Conservation (phyloP, 2,113 vertebrate genomes). For the Herpetotheres cachinnans region DNA sequence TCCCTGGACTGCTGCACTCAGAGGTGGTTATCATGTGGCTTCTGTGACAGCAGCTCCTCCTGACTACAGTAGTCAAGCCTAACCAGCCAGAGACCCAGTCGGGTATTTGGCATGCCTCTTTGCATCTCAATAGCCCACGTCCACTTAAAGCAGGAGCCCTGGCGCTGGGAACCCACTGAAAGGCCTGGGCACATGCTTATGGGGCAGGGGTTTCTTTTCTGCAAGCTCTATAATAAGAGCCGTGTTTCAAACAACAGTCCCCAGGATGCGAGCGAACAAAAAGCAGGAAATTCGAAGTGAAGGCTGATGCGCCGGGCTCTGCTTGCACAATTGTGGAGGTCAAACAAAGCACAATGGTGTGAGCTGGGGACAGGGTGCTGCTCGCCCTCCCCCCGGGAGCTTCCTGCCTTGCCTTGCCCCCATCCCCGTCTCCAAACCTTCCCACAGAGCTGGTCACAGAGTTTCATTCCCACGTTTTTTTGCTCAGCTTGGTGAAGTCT, state of each 20-base stretch:
- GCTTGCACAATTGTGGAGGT: slow-evolving; percentile 1
- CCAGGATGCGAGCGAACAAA: not conserved
- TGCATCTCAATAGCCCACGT: not conserved
- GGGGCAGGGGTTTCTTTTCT: not conserved
- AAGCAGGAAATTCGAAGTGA: slow-evolving; percentile 46
- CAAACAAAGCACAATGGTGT: slow-evolving; percentile 29
- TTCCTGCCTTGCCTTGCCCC: slow-evolving; percentile 39
- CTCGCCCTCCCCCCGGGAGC: not conserved
- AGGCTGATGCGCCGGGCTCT: not conserved
- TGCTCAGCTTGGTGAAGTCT: not conserved
- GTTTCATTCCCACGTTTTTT: not conserved
- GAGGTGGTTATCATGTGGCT: not conserved
- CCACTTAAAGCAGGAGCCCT: not conserved
- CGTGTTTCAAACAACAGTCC: not conserved
- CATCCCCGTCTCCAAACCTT: not conserved
- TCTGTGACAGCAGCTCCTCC: not conserved
- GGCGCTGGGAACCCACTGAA: not conserved
- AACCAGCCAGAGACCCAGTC: not conserved
- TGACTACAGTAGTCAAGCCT: not conserved
- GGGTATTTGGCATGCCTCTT: not conserved
- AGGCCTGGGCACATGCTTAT: not conserved
- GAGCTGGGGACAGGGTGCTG: slow-evolving; percentile 1
- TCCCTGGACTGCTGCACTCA: not conserved
- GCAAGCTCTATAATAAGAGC: not conserved
- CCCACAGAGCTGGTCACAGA: not conserved